phyloP scores from a whole-genome alignment of 2,113 vertebrate genomes.

The Myxocyprinus asiaticus region DNA sequence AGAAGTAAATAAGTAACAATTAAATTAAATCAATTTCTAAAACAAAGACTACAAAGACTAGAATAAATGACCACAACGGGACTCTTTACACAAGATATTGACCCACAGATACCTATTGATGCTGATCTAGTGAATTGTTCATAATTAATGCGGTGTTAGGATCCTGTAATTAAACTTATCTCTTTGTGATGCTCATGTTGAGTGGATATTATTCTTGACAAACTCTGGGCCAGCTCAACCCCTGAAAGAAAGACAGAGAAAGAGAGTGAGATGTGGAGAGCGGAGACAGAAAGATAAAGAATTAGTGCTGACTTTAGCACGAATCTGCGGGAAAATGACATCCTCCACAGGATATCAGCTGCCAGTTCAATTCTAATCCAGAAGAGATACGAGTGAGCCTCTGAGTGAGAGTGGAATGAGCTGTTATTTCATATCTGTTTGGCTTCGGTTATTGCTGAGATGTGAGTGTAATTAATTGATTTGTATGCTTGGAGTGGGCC shows the following conservation, averaged over 20 bases:
- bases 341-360: slow-evolving; percentile 19
- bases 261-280: slow-evolving; percentile 3
- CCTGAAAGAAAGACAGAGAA: background rate
- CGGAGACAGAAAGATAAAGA: slow-evolving; percentile 15
- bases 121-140: too few relatives aligned
- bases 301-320: slow-evolving; percentile 20
- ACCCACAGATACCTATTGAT: too few relatives aligned
- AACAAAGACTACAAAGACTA: too few relatives aligned
- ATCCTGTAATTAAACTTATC: background rate
- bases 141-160: too few relatives aligned
- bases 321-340: slow-evolving; percentile 18
- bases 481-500: slow-evolving; percentile 37
- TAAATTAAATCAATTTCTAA: too few relatives aligned
- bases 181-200: background rate
- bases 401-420: slow-evolving; percentile 28
- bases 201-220: slow-evolving; percentile 18
- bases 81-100: too few relatives aligned
- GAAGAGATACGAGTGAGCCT: slow-evolving; percentile 2
- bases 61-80: too few relatives aligned
- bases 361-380: slow-evolving; percentile 11
- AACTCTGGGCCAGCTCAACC: slow-evolving; percentile 15
- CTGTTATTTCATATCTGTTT: slow-evolving; percentile 39
- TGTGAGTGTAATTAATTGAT: slow-evolving; percentile 29
- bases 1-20: too few relatives aligned
- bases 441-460: slow-evolving; percentile 31